These are phyloP conservation scores for Elysia crispata DNA, from an alignment of 2,888 invertebrate species.

Conservation along the genomic window DNA sequence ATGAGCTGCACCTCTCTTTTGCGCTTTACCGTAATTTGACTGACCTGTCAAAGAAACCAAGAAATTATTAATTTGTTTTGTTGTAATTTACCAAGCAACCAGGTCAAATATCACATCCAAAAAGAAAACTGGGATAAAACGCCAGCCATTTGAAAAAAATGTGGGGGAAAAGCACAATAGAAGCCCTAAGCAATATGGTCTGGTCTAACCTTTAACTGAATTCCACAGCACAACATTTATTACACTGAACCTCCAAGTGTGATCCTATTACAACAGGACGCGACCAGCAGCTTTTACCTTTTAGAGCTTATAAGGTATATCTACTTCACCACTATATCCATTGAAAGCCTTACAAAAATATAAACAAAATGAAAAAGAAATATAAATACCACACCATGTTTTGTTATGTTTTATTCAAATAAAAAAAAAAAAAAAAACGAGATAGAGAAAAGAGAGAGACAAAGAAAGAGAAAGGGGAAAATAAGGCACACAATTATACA, in stretches of 20 bases:
- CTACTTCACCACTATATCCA: not conserved
- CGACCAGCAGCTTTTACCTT: slow-evolving; percentile 18
- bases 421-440: too few relatives aligned
- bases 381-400: not conserved
- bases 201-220: not conserved
- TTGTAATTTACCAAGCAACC: slow-evolving; percentile 29
- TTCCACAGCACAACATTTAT: not conserved
- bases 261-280: slow-evolving; percentile 49
- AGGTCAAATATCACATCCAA: slow-evolving; percentile 35
- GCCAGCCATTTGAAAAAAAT: too few relatives aligned
- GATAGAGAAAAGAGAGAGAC: too few relatives aligned
- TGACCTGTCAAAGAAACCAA: slow-evolving; percentile 53
- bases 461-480: too few relatives aligned
- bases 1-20: slow-evolving; percentile 63
- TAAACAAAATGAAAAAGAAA: slow-evolving; percentile 17
- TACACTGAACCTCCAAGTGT: slow-evolving; percentile 11
- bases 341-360: not conserved
- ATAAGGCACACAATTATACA: too few relatives aligned
- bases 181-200: not conserved
- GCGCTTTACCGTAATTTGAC: slow-evolving; percentile 67
- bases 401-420: too few relatives aligned
- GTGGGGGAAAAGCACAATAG: too few relatives aligned
- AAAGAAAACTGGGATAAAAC: not conserved
- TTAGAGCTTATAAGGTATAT: not conserved
- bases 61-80: slow-evolving; percentile 32